Evolutionary conservation across 2,797 vertebrate species (phyloP).

Genomic region (Typhlichthys eigenmanni): DNA sequence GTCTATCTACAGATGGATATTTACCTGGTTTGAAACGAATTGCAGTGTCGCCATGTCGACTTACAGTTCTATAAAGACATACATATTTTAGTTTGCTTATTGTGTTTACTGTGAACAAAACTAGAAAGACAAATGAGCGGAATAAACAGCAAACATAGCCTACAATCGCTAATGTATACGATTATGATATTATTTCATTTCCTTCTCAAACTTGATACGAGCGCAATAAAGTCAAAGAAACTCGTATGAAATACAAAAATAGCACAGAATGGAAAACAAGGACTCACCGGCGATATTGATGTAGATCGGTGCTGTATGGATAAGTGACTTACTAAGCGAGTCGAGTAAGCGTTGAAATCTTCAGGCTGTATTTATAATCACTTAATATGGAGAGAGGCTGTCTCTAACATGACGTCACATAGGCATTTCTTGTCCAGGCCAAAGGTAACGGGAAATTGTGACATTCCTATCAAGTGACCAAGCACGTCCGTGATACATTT

Average conservation of each 20-base stretch:
- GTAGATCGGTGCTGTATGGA: neutral
- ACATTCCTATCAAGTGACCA: slow-evolving; percentile 28
- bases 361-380: slow-evolving; percentile 41
- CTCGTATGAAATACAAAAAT: no score
- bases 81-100: neutral
- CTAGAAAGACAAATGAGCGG: no score
- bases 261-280: neutral
- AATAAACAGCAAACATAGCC: no score
- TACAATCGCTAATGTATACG: no score
- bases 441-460: slow-evolving; percentile 55
- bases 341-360: neutral
- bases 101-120: no score
- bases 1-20: neutral
- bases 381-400: slow-evolving; percentile 64
- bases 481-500: slow-evolving; percentile 15
- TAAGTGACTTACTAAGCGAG: neutral
- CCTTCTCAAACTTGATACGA: no score
- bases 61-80: slow-evolving; percentile 7
- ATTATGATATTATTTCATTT: no score
- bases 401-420: slow-evolving; percentile 24
- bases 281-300: slow-evolving; percentile 19
- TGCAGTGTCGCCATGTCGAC: slow-evolving; percentile 60
- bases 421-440: slow-evolving; percentile 26
- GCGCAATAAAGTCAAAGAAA: no score
- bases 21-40: slow-evolving; percentile 59